Percentiles rank a stretch among this genome's conserved stretches.
These are phyloP conservation scores for Agriopis leucophaearia DNA, from an alignment of 2,888 invertebrate species.

Conservation along the genomic window DNA sequence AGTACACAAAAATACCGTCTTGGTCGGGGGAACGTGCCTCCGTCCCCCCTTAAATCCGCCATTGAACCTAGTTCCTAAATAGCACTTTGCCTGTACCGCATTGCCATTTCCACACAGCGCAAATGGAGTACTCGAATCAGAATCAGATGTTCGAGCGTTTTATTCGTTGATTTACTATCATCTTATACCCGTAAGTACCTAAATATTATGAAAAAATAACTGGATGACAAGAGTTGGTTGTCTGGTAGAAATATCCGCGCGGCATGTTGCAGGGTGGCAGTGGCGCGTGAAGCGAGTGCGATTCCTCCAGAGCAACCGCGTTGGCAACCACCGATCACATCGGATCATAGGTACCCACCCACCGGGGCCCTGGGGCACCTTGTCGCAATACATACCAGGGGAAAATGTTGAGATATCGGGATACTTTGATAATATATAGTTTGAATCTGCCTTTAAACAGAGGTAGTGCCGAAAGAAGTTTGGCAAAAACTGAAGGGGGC, in stretches of 20 bases:
- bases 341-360: slow-evolving; percentile 64
- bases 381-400: slow-evolving; percentile 17
- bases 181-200: background rate
- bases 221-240: background rate
- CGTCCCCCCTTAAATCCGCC: too few species aligned
- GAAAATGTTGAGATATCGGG: background rate
- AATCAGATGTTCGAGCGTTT: background rate
- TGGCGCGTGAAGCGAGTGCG: slow-evolving; percentile 65
- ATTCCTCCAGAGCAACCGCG: slow-evolving; percentile 60
- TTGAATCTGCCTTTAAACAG: too few species aligned
- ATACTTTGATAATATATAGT: background rate
- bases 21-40: too few species aligned
- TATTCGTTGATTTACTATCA: background rate
- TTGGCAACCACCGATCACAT: slow-evolving; percentile 52
- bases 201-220: background rate
- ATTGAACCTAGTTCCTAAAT: too few species aligned
- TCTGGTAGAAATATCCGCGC: slow-evolving; percentile 14
- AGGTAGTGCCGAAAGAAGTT: too few species aligned
- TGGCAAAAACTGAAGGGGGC: too few species aligned
- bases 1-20: too few species aligned
- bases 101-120: background rate
- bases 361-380: background rate
- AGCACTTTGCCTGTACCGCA: background rate
- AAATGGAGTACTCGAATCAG: background rate
- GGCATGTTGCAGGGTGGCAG: slow-evolving; percentile 56